These are phyloP conservation scores for Matsumyia berberina DNA, from an alignment of 2,888 invertebrate genomes.

Conservation along the genomic window DNA sequence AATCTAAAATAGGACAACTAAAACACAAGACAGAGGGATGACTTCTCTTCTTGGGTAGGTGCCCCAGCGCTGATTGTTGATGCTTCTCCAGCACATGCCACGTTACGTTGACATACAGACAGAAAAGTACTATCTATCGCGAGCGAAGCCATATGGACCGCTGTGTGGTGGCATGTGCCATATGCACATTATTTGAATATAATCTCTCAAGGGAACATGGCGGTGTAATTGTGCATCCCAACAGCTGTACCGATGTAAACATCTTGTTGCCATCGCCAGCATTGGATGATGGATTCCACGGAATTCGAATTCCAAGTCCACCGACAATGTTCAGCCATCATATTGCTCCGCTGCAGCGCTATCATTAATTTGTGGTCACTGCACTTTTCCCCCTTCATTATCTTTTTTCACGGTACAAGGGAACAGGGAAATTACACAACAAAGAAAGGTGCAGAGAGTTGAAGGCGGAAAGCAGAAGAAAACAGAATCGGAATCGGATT, in stretches of 20 bases:
- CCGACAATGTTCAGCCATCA: conserved; percentile 35
- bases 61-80: conserved; percentile 43
- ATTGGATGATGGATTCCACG: conserved; percentile 58
- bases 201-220: conserved; percentile 24
- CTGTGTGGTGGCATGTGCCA: conserved; percentile 69
- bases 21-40: conserved; percentile 39
- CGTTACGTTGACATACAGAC: conserved; percentile 30
- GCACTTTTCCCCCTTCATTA: conserved; percentile 64
- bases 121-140: conserved; percentile 49
- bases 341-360: conserved; percentile 52
- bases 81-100: conserved; percentile 61
- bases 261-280: conserved; percentile 55
- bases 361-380: conserved; percentile 76
- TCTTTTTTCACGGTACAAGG: conserved; percentile 56
- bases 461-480: conserved; percentile 31
- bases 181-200: conserved; percentile 69
- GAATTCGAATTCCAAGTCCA: conserved; percentile 45
- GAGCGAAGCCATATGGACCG: conserved; percentile 68
- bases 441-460: conserved; percentile 27
- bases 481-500: conserved; percentile 56
- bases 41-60: conserved; percentile 43
- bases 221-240: conserved; percentile 29
- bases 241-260: conserved; percentile 72
- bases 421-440: conserved; percentile 47
- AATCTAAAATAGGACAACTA: conserved; percentile 62